Base-by-base conservation (phyloP, 2,888 invertebrate genomes). In the Dryocosmus kuriphilus region DNA sequence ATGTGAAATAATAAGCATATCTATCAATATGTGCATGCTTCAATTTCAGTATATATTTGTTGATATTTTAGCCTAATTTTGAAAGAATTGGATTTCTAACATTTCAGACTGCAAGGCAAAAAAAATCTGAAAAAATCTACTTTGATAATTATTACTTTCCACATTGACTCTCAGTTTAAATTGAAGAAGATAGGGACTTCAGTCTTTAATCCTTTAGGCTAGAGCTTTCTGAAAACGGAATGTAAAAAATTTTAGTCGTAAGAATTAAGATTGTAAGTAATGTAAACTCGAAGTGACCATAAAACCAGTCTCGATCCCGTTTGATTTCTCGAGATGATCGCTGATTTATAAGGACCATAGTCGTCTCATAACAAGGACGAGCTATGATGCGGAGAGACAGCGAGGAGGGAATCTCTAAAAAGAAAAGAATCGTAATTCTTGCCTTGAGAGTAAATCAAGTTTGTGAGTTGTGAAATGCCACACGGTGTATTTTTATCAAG, bases 401-500 rank as follows among this genome's bases (percentile, higher is more conserved):
- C 51, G n/a, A 51, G 51, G 51, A 51, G n/a, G n/a, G 32, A 38
- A 22, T 32, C 32, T 63, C 32, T 19, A 63, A 74, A 62, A 63
- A 55, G 46, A 46, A 51, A 65, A 76, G 22, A 61, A 62, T 75
- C 51, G 62, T 78, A 74, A 81, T 79, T 75, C 78, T 81, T 74
- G 78, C 73, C 73, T 77, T 74, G 78, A 78, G 81, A 78, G 80
- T 85, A 85, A 82, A 85, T 82, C 80, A 61, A 77, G 74, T 61
- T 76, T 75, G 80, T 78, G 81, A 79, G 77, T 85, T 82, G 84
- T 84, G 84, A 88, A 88, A 89, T 86, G 84, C 85, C 86, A 84
- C 75, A 60, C 76, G 51, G 75, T 79, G 86, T 89, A 90, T 88
- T 90, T 89, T 89, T 90, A 88, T 86, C 85, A 83, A 84, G 83